These are phyloP conservation scores for Capreolus pygargus DNA, from an alignment of 2,113 vertebrate species.

Conservation along the genomic window DNA sequence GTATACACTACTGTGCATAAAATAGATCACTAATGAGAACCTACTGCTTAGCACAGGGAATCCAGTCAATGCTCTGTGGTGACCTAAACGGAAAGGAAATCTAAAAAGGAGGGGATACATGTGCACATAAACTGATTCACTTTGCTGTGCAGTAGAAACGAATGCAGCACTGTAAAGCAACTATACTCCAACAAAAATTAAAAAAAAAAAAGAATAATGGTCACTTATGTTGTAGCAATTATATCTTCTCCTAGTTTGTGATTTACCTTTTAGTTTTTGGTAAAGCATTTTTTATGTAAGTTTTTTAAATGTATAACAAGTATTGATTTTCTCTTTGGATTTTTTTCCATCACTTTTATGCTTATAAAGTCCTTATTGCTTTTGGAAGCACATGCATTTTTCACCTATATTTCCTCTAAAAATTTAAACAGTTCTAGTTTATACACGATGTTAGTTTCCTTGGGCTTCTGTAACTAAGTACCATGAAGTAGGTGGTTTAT, in stretches of 20 bases:
- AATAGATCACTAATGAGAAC: not conserved
- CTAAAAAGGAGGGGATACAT: not conserved
- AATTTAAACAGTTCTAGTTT: not conserved
- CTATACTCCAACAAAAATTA: not conserved
- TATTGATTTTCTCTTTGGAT: not conserved
- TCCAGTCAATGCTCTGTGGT: not conserved
- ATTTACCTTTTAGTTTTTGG: not conserved
- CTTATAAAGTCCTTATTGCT: not conserved
- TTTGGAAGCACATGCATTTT: not conserved
- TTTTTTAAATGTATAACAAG: not conserved
- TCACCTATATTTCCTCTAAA: not conserved
- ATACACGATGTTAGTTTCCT: not conserved
- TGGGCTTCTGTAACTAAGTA: not conserved
- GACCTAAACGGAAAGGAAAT: not conserved
- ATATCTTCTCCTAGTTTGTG: not conserved
- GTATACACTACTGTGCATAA: not conserved
- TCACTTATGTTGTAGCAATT: not conserved
- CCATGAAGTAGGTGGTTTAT: not conserved
- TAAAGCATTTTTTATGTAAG: not conserved
- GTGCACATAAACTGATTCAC: not conserved
- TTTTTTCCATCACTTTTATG: constrained; percentile 7
- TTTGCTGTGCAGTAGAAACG: not conserved
- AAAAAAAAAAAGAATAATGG: not conserved
- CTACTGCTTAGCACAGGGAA: not conserved
- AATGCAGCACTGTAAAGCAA: not conserved